Conservation (phyloP, 2,797 vertebrate species). For the Helostoma temminkii region DNA sequence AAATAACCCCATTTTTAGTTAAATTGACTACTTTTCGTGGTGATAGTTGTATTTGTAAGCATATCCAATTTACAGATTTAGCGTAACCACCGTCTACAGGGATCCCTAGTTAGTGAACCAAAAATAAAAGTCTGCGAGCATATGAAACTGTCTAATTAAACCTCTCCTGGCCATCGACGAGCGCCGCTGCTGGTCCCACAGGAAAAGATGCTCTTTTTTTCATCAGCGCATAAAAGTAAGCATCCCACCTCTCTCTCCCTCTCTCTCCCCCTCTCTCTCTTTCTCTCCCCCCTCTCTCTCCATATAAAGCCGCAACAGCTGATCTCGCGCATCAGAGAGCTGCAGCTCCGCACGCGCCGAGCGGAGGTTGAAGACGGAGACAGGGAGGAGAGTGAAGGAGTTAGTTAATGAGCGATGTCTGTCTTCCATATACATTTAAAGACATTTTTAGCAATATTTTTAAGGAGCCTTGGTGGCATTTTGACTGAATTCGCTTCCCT, state of each 20-base stretch:
- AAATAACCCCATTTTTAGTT: neutral
- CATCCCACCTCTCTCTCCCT: conserved; percentile 35
- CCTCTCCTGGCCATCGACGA: conserved; percentile 44
- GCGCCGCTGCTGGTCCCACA: conserved; percentile 67
- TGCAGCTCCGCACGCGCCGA: conserved; percentile 60
- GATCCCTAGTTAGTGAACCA: too few relatives aligned
- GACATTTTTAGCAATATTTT: conserved; percentile 40
- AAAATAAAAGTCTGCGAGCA: conserved; percentile 24
- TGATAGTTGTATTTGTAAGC: too few relatives aligned
- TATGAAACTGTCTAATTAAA: conserved; percentile 68
- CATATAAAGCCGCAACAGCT: conserved; percentile 80
- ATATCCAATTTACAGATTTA: too few relatives aligned
- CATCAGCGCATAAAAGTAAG: conserved; percentile 73
- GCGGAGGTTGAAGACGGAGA: conserved; percentile 18
- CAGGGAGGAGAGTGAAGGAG: conserved; percentile 31
- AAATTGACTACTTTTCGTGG: too few relatives aligned
- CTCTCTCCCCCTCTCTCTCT: conserved; percentile 18
- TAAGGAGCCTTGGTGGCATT: conserved; percentile 31
- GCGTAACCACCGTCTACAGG: too few relatives aligned
- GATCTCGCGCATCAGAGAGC: conserved; percentile 74
- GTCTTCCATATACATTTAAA: conserved; percentile 46
- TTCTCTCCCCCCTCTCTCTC: conserved; percentile 20
- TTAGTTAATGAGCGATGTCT: conserved; percentile 8
- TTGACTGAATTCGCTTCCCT: neutral
- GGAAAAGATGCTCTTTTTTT: conserved; percentile 70